phyloP scores from a whole-genome alignment of 2,888 invertebrate genomes.

The Ommatoiulus sabulosus region DNA sequence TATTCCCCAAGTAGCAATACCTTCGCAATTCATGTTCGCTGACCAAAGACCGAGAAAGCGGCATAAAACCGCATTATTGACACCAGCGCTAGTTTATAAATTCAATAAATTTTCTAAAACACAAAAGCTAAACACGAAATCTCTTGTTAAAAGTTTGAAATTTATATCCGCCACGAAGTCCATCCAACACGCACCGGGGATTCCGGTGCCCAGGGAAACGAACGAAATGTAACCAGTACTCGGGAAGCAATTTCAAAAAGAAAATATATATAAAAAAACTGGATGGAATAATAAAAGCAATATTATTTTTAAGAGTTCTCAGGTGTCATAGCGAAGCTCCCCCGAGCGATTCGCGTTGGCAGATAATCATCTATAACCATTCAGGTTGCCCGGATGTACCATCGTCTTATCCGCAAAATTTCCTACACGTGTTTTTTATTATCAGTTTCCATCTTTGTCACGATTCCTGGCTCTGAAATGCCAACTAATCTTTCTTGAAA shows the following conservation, averaged over 20 bases:
- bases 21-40: not conserved
- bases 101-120: not conserved
- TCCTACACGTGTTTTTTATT: conserved; percentile 31
- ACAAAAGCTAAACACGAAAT: not conserved
- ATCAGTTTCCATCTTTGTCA: conserved; percentile 40
- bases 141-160: not conserved
- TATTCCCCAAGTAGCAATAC: not conserved
- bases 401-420: not conserved
- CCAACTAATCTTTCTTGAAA: conserved; percentile 43
- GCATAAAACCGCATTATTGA: not conserved
- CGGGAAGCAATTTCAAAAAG: not conserved
- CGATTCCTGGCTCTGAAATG: conserved; percentile 32
- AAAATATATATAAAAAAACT: conserved; percentile 25
- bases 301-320: conserved; percentile 40
- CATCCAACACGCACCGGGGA: not conserved
- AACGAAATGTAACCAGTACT: not conserved
- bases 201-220: not conserved
- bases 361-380: conserved; percentile 40
- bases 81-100: not conserved
- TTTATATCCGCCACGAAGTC: not conserved
- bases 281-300: conserved; percentile 36
- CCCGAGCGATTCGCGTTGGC: not conserved
- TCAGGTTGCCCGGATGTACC: conserved; percentile 10
- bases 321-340: conserved; percentile 30
- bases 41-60: not conserved